Evolutionary conservation across 2,888 invertebrate species (phyloP), one percentile per base, ranked within the genome.

Genomic region (Sarcophaga caerulescens): DNA sequence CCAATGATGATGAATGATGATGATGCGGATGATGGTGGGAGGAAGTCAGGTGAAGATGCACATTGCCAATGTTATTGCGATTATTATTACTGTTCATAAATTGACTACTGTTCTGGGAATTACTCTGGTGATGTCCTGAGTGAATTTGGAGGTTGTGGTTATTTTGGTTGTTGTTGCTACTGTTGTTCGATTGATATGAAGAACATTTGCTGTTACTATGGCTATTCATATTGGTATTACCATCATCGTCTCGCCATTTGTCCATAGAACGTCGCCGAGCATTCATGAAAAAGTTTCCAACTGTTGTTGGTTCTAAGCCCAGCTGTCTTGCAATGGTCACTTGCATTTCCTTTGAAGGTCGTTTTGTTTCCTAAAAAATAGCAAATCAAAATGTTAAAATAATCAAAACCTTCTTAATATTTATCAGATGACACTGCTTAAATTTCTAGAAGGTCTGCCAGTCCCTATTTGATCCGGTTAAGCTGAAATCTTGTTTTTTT

Each of bases 271-370:
- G 95, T 89, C 99, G 95, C 85, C 99, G 95, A n/a, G 99, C 99
- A 94, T 99, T 99, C 99, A 99, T 99, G 94, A 99, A 99, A 95
- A 99, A 99, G 94, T 99, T 99, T 73, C 99, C 99, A 84, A 99
- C 99, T 14, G 99, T 99, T 78, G 98, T 98, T 77, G 99, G 98
- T 93, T 99, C 99, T 89, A 99, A 95, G 87, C 99, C 99, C 90
- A 99, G 94, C 93, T 99, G 99, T 89, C 99, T 95, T 45, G 99
- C 99, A 94, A 99, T 99, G 91, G 99, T 99, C 91, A 99, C 98
- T 94, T 99, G 99, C 99, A 99, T 99, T 94, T 99, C 99, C 94
- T 99, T 99, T 89, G 98, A 99, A 90, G 99, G 99, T 94, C 99
- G 95, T 94, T 99, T 99, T 87, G 99, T 99, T 95, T 99, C 99